Base-by-base conservation (phyloP, 2,888 invertebrate species). In the Epistrophe eligans region DNA sequence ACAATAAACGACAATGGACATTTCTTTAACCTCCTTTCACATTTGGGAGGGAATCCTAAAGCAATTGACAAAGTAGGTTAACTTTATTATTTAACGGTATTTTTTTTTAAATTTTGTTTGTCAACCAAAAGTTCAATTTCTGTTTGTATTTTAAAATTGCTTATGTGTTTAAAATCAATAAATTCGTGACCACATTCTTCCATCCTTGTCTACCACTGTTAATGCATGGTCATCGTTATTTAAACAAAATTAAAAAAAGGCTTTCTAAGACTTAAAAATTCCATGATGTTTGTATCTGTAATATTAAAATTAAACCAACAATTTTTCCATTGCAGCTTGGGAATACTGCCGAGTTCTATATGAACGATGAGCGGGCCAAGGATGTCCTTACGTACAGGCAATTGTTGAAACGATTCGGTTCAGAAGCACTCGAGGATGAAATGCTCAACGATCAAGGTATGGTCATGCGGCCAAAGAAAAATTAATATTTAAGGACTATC, bases 1-100 rank as follows among this genome's bases (percentile, higher is more conserved):
- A 95, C 96, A 13, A 93, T 97, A 79, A 95, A 96, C 52, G 97
- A 98, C 90, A 98, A 98, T 90, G 97, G 97, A 0, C 97, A 97
- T 91, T 97, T 97, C 91, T 98, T 96, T 92, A 97, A 97, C 92
- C 94, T 98, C 73, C 93, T 98, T 70, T 94, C 96, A 89, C 97
- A 97, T 91, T 94, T 98, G 79, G 98, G 98, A 67, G 97, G 97
- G 45, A 97, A 98, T 93, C 95, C 96, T 3, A 95, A 96, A 90
- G 94, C 96, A 72, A 94, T 95, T 89, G 98, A 98, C 93, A 97
- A 97, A 92, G 98, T 98, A 93, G 94, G 95, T 92, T 79, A 92
- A 62, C 73, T 67, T 43, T 35, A 66, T 66, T 82, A 87, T 64
- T 48, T 66, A 74, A 71, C 50, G 6, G 19, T 52, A 3, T 28